These are phyloP conservation scores for Varanus komodoensis DNA, from an alignment of 2,113 vertebrate species.

Conservation along the genomic window DNA sequence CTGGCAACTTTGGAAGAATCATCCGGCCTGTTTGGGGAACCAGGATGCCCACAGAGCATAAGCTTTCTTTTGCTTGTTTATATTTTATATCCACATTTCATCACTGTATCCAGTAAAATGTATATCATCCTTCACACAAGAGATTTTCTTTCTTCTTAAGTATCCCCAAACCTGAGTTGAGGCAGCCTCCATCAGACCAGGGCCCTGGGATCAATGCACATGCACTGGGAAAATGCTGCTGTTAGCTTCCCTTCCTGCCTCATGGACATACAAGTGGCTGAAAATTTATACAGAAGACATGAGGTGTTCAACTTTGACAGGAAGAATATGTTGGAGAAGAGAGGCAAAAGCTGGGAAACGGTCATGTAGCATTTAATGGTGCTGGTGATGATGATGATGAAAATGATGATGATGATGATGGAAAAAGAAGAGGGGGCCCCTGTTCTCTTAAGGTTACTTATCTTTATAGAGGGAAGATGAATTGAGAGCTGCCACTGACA, in stretches of 20 bases:
- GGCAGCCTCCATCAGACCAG: too few relatives aligned
- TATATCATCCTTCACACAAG: too few relatives aligned
- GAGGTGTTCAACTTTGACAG: not conserved
- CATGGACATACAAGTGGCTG: not conserved
- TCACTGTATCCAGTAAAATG: too few relatives aligned
- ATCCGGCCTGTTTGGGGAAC: too few relatives aligned
- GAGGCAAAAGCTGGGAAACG: constrained; percentile 13
- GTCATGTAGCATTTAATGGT: constrained; percentile 15
- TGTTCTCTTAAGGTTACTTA: not conserved
- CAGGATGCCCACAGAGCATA: too few relatives aligned
- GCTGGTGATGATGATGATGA: not conserved
- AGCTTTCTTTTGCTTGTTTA: too few relatives aligned
- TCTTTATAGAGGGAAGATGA: constrained; percentile 39
- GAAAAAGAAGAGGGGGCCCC: not conserved
- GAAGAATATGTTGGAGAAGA: not conserved
- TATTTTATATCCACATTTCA: too few relatives aligned
- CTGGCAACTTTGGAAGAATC: too few relatives aligned
- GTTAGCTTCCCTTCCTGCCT: constrained; percentile 15
- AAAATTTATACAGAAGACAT: not conserved
- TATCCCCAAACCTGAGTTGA: too few relatives aligned
- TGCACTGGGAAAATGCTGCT: not conserved
- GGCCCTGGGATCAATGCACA: not conserved
- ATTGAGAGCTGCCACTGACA: constrained; percentile 47
- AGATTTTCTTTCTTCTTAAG: too few relatives aligned
- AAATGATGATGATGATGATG: not conserved